Evolutionary conservation across 2,888 invertebrate genomes (phyloP).

Genomic region (Thera obeliscata): DNA sequence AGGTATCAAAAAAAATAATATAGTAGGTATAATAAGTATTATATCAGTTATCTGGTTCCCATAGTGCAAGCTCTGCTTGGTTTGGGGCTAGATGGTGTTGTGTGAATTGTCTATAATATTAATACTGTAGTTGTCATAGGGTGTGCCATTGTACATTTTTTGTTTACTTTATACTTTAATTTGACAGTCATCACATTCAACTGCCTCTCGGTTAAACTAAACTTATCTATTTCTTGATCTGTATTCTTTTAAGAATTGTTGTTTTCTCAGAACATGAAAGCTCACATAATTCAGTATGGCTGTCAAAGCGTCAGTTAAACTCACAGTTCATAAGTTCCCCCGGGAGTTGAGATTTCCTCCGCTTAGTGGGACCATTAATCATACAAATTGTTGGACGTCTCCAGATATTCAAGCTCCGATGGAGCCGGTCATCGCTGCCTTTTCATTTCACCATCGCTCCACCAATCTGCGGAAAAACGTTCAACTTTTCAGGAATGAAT

Average conservation of each 20-base stretch:
- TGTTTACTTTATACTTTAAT: too few relatives aligned
- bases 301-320: constrained; percentile 24
- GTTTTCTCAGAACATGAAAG: constrained; percentile 3
- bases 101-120: too few relatives aligned
- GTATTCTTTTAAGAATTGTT: neutral
- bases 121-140: too few relatives aligned
- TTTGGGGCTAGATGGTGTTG: too few relatives aligned
- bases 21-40: too few relatives aligned
- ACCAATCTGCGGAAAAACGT: constrained; percentile 55
- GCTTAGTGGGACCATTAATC: constrained; percentile 60
- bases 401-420: constrained; percentile 63
- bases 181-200: too few relatives aligned
- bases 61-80: too few relatives aligned
- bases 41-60: too few relatives aligned
- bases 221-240: neutral
- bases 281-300: constrained; percentile 9
- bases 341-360: constrained; percentile 50
- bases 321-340: constrained; percentile 49
- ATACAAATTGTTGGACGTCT: constrained; percentile 64
- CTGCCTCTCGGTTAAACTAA: neutral
- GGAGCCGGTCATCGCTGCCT: constrained; percentile 68
- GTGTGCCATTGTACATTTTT: too few relatives aligned
- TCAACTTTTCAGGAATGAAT: constrained; percentile 49
- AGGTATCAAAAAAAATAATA: too few relatives aligned
- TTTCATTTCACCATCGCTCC: constrained; percentile 45